Evolutionary conservation across 2,113 vertebrate species (phyloP), one percentile per base, ranked within the genome.

Genomic region (Puffinus mauretanicus): DNA sequence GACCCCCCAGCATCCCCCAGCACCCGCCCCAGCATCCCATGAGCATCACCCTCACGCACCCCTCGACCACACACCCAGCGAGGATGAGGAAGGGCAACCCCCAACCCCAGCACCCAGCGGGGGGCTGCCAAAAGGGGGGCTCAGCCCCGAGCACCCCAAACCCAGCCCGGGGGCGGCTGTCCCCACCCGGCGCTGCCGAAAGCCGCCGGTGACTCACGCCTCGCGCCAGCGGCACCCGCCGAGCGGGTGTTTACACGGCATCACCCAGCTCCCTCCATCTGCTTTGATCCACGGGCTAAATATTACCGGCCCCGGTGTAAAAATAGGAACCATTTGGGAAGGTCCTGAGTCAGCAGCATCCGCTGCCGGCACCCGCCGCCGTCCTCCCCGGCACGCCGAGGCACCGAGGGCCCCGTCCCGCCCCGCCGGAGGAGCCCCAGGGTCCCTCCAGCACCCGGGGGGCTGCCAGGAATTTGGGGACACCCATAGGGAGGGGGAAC

Each of bases 331-430:
- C 95, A 67, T 86, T 96, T 66, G 67, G 96, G 77, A 91, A 92
- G 95, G 92, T 91, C 95, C 96, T 95, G 96, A 97, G 90, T 96
- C 96, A 95, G 96, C 96, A 93, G 94, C 94, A 92, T 71, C 95
- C 62, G 18, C 67, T 42, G 34, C 85, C 70, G 16, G 73, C 88
- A 54, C 88, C 85, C 64, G 34, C 20, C 21, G 13, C 57, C 65
- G 40, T 18, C 87, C 71, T 65, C 86, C n/a, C 55, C 10, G 1
- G 44, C 80, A 79, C 10, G 0, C 70, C 22, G 6, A 38, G 49
- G 75, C 36, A 89, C 64, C 57, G 13, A 7, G 30, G 29, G 38
- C 13, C 52, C 65, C 3, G 2, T 84, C 47, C 61, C 5, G 1
- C 38, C n/a, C 11, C 4, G 2, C 29, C 6, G 4, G n/a, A 58